A percentile compares a stretch with the other conserved stretches of the same genome.
These are phyloP conservation scores for Drosophila saltans DNA, from an alignment of 1,140 invertebrate species.

Conservation along the genomic window DNA sequence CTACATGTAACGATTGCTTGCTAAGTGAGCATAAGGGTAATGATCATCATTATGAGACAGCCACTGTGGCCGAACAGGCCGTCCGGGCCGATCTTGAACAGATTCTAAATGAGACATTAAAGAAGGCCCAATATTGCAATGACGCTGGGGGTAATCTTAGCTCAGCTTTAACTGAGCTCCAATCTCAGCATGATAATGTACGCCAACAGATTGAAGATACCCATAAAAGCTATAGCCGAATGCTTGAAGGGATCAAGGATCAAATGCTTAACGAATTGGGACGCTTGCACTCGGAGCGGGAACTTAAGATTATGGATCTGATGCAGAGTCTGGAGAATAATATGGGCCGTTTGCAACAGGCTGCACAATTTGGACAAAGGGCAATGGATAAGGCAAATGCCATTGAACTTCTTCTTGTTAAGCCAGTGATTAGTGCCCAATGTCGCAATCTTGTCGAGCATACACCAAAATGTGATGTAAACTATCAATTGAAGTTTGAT, in stretches of 20 bases:
- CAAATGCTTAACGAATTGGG: slow-evolving; percentile 90
- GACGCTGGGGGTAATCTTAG: slow-evolving; percentile 89
- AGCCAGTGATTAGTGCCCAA: slow-evolving; percentile 90
- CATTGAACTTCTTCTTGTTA: slow-evolving; percentile 91
- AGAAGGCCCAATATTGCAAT: slow-evolving; percentile 88
- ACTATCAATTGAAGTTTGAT: slow-evolving; percentile 91
- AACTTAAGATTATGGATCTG: slow-evolving; percentile 94
- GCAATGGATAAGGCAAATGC: slow-evolving; percentile 92
- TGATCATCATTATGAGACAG: slow-evolving; percentile 90
- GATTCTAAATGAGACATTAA: slow-evolving; percentile 89
- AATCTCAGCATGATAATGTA: slow-evolving; percentile 93
- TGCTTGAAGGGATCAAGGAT: slow-evolving; percentile 91
- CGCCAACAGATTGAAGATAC: slow-evolving; percentile 93
- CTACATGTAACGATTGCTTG: slow-evolving; percentile 92
- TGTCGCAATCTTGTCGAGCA: slow-evolving; percentile 91
- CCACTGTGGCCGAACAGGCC: slow-evolving; percentile 89
- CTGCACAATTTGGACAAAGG: slow-evolving; percentile 91
- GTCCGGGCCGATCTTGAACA: slow-evolving; percentile 90
- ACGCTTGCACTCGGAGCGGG: slow-evolving; percentile 91
- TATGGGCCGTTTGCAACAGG: slow-evolving; percentile 92
- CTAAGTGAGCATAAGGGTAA: slow-evolving; percentile 90
- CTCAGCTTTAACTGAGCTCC: slow-evolving; percentile 91
- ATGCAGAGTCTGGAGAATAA: slow-evolving; percentile 91
- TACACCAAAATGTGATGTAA: slow-evolving; percentile 90
- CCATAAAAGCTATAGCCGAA: slow-evolving; percentile 91